Conservation (phyloP, 2,113 vertebrate species). For the Dicrurus megarhynchus region DNA sequence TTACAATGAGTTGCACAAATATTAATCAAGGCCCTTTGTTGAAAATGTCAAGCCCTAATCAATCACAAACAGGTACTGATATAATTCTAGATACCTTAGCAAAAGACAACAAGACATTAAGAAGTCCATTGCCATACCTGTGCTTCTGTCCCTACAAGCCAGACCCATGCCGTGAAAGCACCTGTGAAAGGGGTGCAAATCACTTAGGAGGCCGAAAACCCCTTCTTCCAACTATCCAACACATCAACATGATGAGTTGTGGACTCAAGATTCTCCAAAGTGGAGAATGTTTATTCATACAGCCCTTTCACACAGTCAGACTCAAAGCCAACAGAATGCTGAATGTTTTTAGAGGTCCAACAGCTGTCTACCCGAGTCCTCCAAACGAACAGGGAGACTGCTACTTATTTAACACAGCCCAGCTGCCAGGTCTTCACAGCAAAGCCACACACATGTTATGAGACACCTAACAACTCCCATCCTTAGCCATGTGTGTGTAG, state of each 20-base stretch:
- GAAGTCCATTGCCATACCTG: neutral
- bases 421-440: neutral
- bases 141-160: neutral
- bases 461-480: neutral
- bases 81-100: neutral
- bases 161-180: neutral
- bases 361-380: neutral
- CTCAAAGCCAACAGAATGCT: neutral
- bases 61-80: neutral
- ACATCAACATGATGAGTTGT: neutral
- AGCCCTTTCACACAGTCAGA: neutral
- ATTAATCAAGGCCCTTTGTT: neutral
- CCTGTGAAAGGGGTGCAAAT: neutral
- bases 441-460: neutral
- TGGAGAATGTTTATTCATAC: neutral
- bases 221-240: neutral
- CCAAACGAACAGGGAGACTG: neutral
- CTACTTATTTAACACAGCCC: neutral
- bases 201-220: neutral
- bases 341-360: neutral
- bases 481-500: fast-evolving
- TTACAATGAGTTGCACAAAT: neutral
- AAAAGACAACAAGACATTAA: neutral
- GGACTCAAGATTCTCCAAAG: neutral
- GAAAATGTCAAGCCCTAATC: neutral